These are phyloP conservation scores for Pocota personata DNA, from an alignment of 2,888 invertebrate species.

Conservation along the genomic window DNA sequence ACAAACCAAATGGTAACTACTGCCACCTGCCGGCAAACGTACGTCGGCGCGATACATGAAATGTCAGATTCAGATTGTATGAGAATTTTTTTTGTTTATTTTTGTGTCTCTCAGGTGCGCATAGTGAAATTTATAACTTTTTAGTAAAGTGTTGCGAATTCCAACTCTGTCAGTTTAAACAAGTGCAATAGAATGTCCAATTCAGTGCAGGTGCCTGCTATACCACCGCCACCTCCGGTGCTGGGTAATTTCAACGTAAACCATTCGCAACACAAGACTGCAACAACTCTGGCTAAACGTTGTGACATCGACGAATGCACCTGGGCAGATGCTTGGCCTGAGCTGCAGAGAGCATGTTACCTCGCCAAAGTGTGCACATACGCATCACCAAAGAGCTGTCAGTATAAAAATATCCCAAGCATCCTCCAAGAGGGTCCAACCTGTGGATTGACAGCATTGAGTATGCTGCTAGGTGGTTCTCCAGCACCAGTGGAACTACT, in stretches of 20 bases:
- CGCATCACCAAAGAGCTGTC: constrained; percentile 83
- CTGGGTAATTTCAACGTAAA: background rate
- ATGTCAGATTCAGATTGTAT: constrained; percentile 34
- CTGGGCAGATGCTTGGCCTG: constrained; percentile 85
- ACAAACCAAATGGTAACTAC: background rate
- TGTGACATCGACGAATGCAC: constrained; percentile 82
- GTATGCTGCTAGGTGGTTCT: constrained; percentile 88
- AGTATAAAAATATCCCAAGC: constrained; percentile 81
- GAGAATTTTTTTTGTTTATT: constrained; percentile 55
- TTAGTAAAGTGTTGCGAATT: background rate
- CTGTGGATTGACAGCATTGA: constrained; percentile 94
- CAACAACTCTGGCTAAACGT: constrained; percentile 20
- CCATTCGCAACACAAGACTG: background rate
- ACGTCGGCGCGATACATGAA: background rate
- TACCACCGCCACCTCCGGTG: constrained; percentile 63
- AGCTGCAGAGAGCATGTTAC: constrained; percentile 85
- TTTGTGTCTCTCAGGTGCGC: constrained; percentile 31
- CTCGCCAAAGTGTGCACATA: constrained; percentile 84
- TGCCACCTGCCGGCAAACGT: constrained; percentile 14
- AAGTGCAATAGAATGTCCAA: constrained; percentile 57
- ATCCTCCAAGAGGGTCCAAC: constrained; percentile 86
- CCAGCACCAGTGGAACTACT: constrained; percentile 85
- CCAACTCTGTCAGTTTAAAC: background rate
- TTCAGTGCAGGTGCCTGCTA: constrained; percentile 22
- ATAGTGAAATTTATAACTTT: background rate